Conservation (phyloP, 1,140 invertebrate species). For the Lordiphosa collinella region DNA sequence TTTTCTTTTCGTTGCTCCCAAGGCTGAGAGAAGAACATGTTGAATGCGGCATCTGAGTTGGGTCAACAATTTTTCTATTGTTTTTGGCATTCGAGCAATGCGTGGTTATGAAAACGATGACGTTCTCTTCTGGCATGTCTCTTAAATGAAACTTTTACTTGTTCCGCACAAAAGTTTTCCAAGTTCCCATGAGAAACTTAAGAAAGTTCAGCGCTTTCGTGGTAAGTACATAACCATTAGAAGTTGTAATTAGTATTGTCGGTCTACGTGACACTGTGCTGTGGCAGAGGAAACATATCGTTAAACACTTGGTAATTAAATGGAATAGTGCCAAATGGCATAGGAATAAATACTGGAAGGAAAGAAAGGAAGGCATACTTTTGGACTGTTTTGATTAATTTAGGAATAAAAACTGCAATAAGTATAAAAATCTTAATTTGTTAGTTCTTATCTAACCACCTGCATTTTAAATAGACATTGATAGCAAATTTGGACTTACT, state of each 20-base stretch:
- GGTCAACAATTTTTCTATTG: constrained; percentile 71
- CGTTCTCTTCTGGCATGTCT: constrained; percentile 23
- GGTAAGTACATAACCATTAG: constrained; percentile 46
- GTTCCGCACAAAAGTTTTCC: constrained; percentile 31
- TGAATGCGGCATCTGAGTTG: constrained; percentile 24
- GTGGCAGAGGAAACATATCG: neutral
- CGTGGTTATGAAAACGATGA: constrained; percentile 53
- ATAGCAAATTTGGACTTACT: constrained; percentile 2
- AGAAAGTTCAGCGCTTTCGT: constrained; percentile 28
- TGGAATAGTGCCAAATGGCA: neutral
- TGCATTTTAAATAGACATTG: neutral
- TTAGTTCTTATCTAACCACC: neutral
- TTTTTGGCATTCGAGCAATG: constrained; percentile 54
- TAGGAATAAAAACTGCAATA: neutral
- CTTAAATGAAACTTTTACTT: constrained; percentile 19
- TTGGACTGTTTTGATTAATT: no score
- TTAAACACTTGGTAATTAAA: constrained; percentile 1
- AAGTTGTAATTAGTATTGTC: constrained; percentile 48
- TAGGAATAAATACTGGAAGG: no score
- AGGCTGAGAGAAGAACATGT: constrained; percentile 7
- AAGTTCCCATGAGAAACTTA: constrained; percentile 21
- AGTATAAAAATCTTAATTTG: neutral
- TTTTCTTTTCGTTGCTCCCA: constrained; percentile 41
- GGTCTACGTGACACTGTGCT: constrained; percentile 29
- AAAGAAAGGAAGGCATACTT: no score